Evolutionary conservation across 2,888 invertebrate species (phyloP), one percentile per base, ranked within the genome.

Genomic region (Furcula furcula): DNA sequence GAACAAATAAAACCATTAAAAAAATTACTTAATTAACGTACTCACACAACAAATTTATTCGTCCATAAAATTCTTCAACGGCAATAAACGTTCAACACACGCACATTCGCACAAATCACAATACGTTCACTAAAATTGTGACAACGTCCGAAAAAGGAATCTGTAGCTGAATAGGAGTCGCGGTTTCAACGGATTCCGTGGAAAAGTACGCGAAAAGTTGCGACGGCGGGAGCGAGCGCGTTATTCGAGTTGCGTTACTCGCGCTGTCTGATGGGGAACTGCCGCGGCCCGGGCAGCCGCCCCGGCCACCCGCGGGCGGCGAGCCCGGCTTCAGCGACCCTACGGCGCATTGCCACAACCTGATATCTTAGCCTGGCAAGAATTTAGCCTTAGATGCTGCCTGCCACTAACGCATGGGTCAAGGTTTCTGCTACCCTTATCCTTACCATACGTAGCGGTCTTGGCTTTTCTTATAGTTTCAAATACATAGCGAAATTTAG

Each of bases 251-350:
- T 52, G 71, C 61, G 60, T 54, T 59, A 72, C 62, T 55, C 57
- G 54, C 63, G 70, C 55, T 67, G 65, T 60, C 64, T 63, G 63
- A 56, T 70, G 65, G 71, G 70, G 64, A 47, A 79, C 78, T 79
- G 56, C 40, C 38, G 64, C 38, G 55, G 64, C 67, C 70, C 65
- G 68, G 73, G 59, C 62, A 46, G 47, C 62, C 65, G 48, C 47
- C 46, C 49, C 40, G 31, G 39, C 42, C 33, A 37, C 36, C 37
- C 40, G 30, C 40, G 35, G 28, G 28, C 22, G 22, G 22, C 12
- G 22, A 12, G n/a, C 20, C n/a, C 10, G 22, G 11, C 10, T 13
- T 23, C 23, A 23, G 23, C n/a, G n/a, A n/a, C n/a, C 12, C 23
- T 10, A 23, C 23, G 23, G 23, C 23, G 23, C 23, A 12, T 12